phyloP scores from a whole-genome alignment of 2,888 invertebrate genomes.

The Arge pagana region DNA sequence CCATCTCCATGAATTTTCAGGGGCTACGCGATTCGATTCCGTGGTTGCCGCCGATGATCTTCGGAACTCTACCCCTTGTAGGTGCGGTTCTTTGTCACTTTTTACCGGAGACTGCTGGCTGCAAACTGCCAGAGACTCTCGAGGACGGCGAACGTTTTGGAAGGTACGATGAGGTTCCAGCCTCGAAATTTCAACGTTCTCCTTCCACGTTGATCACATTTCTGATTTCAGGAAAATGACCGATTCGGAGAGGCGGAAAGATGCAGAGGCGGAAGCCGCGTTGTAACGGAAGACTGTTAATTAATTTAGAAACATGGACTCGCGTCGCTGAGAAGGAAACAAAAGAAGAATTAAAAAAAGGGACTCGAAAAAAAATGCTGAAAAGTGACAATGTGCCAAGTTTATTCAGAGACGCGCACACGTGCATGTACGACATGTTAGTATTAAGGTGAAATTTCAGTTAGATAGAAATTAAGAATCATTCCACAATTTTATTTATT shows the following conservation, averaged over 20 bases:
- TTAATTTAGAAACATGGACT: too few relatives aligned
- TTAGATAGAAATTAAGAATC: conserved; percentile 27
- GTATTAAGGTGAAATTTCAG: conserved; percentile 1
- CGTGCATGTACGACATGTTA: conserved; percentile 2
- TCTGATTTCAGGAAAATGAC: conserved; percentile 30
- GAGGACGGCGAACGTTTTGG: conserved; percentile 76
- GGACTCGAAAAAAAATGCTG: conserved; percentile 1
- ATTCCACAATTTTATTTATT: conserved; percentile 40
- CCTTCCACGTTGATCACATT: background rate
- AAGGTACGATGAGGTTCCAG: conserved; percentile 44
- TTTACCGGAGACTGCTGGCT: conserved; percentile 79
- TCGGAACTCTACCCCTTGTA: conserved; percentile 71
- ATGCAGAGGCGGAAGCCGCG: conserved; percentile 40
- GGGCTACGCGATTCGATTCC: conserved; percentile 35
- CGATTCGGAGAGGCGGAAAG: conserved; percentile 30
- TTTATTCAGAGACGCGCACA: too few relatives aligned
- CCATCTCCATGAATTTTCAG: too few relatives aligned
- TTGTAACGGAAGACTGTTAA: conserved; percentile 35
- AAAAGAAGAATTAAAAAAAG: conserved; percentile 24
- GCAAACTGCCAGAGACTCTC: conserved; percentile 77
- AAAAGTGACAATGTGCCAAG: background rate
- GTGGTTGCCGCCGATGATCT: conserved; percentile 74
- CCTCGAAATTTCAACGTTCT: background rate
- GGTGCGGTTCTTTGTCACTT: conserved; percentile 71
- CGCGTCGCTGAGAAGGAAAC: too few relatives aligned